phyloP scores from a whole-genome alignment of 2,797 vertebrate genomes.

The Apogon hyalosoma region DNA sequence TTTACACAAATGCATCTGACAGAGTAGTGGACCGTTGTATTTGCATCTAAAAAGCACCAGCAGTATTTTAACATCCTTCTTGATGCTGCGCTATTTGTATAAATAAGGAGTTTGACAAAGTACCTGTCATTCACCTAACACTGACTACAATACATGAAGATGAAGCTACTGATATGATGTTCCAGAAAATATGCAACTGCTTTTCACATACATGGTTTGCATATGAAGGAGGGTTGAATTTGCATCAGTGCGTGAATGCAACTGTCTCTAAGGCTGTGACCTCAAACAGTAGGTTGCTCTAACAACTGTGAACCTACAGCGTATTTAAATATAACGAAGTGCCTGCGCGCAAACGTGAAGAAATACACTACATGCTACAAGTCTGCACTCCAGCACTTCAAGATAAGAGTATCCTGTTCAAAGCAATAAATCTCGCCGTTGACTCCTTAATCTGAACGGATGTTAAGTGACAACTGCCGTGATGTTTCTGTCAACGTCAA shows the following conservation, averaged over 20 bases:
- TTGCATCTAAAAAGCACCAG: constrained; percentile 75
- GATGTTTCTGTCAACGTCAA: constrained; percentile 86
- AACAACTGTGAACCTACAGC: constrained; percentile 62
- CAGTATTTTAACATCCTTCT: constrained; percentile 42
- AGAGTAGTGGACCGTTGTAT: constrained; percentile 44
- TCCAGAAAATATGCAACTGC: constrained; percentile 19
- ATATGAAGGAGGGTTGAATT: constrained; percentile 72
- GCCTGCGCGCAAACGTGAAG: constrained; percentile 10
- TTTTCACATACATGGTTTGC: constrained; percentile 65
- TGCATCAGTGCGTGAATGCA: constrained; percentile 74
- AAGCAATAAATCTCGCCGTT: constrained; percentile 83
- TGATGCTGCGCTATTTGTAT: constrained; percentile 55
- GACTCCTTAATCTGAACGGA: constrained; percentile 89
- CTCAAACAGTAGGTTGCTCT: constrained; percentile 48
- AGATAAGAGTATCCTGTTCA: constrained; percentile 80
- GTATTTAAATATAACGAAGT: constrained; percentile 49
- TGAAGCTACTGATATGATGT: constrained; percentile 19
- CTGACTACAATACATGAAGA: constrained; percentile 23
- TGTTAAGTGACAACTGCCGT: constrained; percentile 88
- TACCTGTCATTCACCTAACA: constrained; percentile 39
- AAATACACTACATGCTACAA: background rate
- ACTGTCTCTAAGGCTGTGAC: constrained; percentile 62
- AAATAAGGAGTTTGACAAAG: constrained; percentile 62
- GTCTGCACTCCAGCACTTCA: constrained; percentile 76
- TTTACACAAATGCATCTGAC: constrained; percentile 47